These are phyloP conservation scores for Heliconius hermathena DNA, from an alignment of 1,140 invertebrate species.

Conservation along the genomic window DNA sequence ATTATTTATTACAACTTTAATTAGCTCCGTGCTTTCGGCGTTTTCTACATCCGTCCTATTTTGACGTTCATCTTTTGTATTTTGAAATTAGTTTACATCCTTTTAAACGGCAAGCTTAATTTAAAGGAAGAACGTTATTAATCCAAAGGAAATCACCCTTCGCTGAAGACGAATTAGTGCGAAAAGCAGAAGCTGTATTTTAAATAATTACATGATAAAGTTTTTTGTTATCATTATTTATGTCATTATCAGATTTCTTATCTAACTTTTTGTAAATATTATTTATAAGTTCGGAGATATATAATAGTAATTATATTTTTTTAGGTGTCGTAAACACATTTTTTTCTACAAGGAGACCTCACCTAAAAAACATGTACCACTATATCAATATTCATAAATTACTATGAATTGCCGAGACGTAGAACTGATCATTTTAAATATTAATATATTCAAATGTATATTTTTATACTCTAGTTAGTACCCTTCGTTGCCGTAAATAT, in stretches of 20 bases:
- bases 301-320: background rate
- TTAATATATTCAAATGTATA: background rate
- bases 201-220: conserved; percentile 5
- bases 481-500: conserved; percentile 23
- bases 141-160: conserved; percentile 33
- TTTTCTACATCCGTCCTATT: conserved; percentile 41
- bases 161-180: conserved; percentile 21
- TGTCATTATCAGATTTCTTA: background rate
- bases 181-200: background rate
- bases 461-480: conserved; percentile 9
- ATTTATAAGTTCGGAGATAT: background rate
- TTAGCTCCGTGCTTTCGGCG: conserved; percentile 42
- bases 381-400: conserved; percentile 9
- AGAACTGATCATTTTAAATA: background rate
- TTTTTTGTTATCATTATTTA: conserved; percentile 7
- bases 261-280: background rate
- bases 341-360: background rate
- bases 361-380: background rate
- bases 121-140: conserved; percentile 35
- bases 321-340: background rate
- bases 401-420: background rate
- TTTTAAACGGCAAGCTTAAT: conserved; percentile 27
- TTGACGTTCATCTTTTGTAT: conserved; percentile 35
- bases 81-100: conserved; percentile 38
- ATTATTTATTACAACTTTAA: conserved; percentile 62